Percentiles rank a stretch among this genome's conserved stretches.
phyloP scores from a whole-genome alignment of 2,113 vertebrate species.

The Tachysurus fulvidraco region DNA sequence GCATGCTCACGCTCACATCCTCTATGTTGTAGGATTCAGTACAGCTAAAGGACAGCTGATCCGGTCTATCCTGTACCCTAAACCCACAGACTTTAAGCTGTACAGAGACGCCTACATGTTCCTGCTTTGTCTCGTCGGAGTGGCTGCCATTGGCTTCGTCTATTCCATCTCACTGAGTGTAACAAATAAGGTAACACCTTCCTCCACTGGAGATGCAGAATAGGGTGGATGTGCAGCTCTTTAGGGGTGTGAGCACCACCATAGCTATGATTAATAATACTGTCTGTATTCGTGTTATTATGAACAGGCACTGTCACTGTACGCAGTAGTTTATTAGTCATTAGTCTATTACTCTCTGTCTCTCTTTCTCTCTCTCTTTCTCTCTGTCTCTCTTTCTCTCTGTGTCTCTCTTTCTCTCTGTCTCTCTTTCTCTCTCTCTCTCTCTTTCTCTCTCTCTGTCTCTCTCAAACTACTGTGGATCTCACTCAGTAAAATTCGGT shows the following conservation, averaged over 20 bases:
- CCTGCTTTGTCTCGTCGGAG: conserved; percentile 88
- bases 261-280: too few relatives aligned
- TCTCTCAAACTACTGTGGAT: too few relatives aligned
- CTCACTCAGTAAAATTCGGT: background rate
- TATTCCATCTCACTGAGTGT: conserved; percentile 89
- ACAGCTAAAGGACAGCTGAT: conserved; percentile 97
- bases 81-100: conserved; percentile 97
- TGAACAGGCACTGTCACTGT: background rate
- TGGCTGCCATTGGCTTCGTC: conserved; percentile 90
- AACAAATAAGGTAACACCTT: conserved; percentile 67
- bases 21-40: conserved; percentile 86
- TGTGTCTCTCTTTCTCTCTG: too few relatives aligned
- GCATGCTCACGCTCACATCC: too few relatives aligned
- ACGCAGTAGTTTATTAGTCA: background rate
- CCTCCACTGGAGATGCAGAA: background rate
- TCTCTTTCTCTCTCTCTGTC: too few relatives aligned
- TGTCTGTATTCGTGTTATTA: too few relatives aligned
- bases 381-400: too few relatives aligned
- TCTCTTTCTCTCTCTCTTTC: too few relatives aligned
- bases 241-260: too few relatives aligned
- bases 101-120: conserved; percentile 97
- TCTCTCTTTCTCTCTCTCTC: too few relatives aligned
- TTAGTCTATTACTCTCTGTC: too few relatives aligned
- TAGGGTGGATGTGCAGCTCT: background rate
- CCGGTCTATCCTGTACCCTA: conserved; percentile 95